phyloP scores from a whole-genome alignment of 2,113 vertebrate genomes.

The Marmota flaviventris region DNA sequence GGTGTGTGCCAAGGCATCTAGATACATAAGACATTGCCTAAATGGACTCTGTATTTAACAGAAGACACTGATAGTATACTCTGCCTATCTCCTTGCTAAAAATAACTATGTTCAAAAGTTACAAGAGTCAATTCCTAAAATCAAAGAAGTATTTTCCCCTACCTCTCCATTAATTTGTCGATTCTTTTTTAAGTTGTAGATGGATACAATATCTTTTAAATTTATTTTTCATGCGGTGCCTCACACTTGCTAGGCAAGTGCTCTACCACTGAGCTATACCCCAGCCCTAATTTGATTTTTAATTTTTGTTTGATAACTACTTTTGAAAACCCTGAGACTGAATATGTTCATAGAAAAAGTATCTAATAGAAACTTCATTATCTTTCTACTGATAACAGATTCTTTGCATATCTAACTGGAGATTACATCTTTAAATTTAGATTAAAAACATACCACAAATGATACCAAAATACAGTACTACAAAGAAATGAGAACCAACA shows the following conservation, averaged over 20 bases:
- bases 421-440: neutral
- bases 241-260: too few relatives aligned
- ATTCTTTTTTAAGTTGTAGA: neutral
- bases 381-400: neutral
- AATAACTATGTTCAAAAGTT: slow-evolving; percentile 15
- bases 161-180: neutral
- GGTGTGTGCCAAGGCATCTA: too few relatives aligned
- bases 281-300: neutral
- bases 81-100: neutral
- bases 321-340: neutral
- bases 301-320: neutral
- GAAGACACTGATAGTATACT: neutral
- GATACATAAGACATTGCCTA: slow-evolving; percentile 5
- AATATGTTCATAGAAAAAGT: slow-evolving; percentile 2
- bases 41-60: slow-evolving; percentile 1
- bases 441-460: slow-evolving; percentile 34
- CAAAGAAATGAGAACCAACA: neutral
- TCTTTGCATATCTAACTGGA: neutral
- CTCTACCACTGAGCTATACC: too few relatives aligned
- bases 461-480: neutral
- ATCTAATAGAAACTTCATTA: neutral
- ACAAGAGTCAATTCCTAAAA: slow-evolving; percentile 28
- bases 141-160: neutral
- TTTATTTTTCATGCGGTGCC: too few relatives aligned
- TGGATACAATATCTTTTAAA: too few relatives aligned